Evolutionary conservation across 2,888 invertebrate genomes (phyloP).

Genomic region (Molanna angustata): DNA sequence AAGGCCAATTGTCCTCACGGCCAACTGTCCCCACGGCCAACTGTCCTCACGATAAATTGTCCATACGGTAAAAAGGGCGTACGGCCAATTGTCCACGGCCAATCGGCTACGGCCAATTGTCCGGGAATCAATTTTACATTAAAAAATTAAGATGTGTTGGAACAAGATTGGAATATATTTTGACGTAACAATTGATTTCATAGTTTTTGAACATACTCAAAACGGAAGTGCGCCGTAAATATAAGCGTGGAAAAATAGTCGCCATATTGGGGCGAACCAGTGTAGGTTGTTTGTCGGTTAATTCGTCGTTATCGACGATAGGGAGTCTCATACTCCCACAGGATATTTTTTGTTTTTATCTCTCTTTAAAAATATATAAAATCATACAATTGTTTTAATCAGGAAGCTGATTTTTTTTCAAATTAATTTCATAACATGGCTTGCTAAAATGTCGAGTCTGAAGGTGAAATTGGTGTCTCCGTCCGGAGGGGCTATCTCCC

Average conservation of each 20-base stretch:
- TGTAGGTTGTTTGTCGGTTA: conserved; percentile 47
- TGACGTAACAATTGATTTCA: too few relatives aligned
- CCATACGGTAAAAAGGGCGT: too few relatives aligned
- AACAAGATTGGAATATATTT: too few relatives aligned
- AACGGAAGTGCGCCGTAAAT: conserved; percentile 27
- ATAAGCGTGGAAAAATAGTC: conserved; percentile 52
- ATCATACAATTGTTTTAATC: conserved; percentile 46
- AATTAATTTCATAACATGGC: conserved; percentile 47
- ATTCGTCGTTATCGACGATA: conserved; percentile 67
- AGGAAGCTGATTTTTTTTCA: too few relatives aligned
- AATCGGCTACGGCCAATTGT: too few relatives aligned
- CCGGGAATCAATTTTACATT: too few relatives aligned
- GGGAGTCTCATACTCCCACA: conserved; percentile 63
- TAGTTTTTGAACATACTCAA: too few relatives aligned
- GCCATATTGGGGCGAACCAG: conserved; percentile 68
- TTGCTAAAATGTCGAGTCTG: conserved; percentile 37
- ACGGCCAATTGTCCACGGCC: too few relatives aligned
- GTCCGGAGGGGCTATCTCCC: conserved; percentile 49
- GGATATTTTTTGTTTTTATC: conserved; percentile 44
- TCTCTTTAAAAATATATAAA: conserved; percentile 42
- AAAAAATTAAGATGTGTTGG: too few relatives aligned
- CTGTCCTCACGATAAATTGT: too few relatives aligned
- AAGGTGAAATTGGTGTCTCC: conserved; percentile 39
- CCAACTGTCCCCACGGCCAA: too few relatives aligned
- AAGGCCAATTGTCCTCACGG: too few relatives aligned